A percentile compares a stretch with the other conserved stretches of the same genome.
These are phyloP conservation scores for Tetraodon nigroviridis DNA, from an alignment of 2,113 vertebrate genomes.

Conservation along the genomic window DNA sequence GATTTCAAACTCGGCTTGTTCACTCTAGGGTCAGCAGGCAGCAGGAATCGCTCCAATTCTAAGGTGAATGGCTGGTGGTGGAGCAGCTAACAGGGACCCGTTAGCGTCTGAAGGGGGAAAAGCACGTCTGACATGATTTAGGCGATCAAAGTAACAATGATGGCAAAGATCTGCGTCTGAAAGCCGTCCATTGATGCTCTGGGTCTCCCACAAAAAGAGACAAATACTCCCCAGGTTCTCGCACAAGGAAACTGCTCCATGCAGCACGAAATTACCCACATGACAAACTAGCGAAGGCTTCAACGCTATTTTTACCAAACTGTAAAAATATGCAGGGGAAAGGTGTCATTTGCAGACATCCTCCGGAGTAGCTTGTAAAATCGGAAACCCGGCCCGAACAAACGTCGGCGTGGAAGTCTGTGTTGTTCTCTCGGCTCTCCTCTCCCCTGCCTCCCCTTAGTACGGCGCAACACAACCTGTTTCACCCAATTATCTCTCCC, in stretches of 20 bases:
- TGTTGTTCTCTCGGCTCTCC: constrained; percentile 43
- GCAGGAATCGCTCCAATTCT: no score
- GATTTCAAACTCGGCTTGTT: background rate
- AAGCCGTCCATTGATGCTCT: no score
- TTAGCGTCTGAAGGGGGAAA: no score
- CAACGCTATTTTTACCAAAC: background rate
- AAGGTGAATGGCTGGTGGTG: no score
- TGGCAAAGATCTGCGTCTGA: no score
- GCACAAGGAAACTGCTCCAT: no score
- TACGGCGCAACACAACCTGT: constrained; percentile 54
- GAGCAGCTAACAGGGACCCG: no score
- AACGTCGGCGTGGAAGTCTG: constrained; percentile 20
- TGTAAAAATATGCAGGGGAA: constrained; percentile 7
- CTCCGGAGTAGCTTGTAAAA: constrained; percentile 9
- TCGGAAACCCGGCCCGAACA: constrained; percentile 17
- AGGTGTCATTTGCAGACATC: constrained; percentile 2
- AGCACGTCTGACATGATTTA: no score
- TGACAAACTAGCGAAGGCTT: background rate
- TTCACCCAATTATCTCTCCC: constrained; percentile 67
- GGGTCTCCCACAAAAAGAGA: no score
- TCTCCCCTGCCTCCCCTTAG: constrained; percentile 16
- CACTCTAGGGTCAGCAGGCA: background rate
- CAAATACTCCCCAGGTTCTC: no score
- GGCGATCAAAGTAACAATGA: no score
- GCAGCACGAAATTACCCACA: no score